phyloP scores from a whole-genome alignment of 2,113 vertebrate genomes.

The Regulus satrapa region DNA sequence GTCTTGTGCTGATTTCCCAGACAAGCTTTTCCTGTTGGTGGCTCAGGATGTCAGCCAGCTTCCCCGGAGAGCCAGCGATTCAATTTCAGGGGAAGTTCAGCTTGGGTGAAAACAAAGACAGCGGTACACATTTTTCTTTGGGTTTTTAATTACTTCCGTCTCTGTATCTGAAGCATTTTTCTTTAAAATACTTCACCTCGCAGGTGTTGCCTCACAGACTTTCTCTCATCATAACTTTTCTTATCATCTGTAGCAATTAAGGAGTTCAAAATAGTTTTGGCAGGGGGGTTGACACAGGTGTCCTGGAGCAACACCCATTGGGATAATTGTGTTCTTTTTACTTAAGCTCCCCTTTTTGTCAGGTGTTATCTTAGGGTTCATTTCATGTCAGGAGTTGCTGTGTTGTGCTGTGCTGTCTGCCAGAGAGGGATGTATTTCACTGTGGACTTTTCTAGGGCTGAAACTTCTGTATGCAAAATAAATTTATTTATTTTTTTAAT shows the following conservation, averaged over 20 bases:
- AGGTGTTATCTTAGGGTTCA: background rate
- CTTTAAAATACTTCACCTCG: conserved; percentile 20
- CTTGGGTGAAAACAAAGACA: conserved; percentile 62
- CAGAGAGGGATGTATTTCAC: background rate
- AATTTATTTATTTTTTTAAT: background rate
- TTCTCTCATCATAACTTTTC: conserved; percentile 29
- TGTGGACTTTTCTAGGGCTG: background rate
- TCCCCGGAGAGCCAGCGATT: conserved; percentile 24
- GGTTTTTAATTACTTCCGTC: conserved; percentile 44
- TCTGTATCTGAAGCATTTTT: conserved; percentile 1
- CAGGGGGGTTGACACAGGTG: conserved; percentile 28
- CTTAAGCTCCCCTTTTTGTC: background rate
- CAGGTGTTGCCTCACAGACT: conserved; percentile 38
- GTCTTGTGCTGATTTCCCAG: conserved; percentile 42
- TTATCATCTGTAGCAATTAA: conserved; percentile 14
- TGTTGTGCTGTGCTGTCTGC: background rate
- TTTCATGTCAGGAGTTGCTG: background rate
- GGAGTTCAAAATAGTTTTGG: conserved; percentile 30
- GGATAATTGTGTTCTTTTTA: conserved; percentile 22
- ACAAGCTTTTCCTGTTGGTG: conserved; percentile 41
- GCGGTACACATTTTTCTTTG: background rate
- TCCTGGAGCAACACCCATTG: background rate
- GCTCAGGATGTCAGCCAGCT: conserved; percentile 57
- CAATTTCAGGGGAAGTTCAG: conserved; percentile 59
- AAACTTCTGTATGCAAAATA: background rate